Percentiles rank a stretch among this genome's conserved stretches.
Conservation (phyloP, 1,140 invertebrate genomes). For the Pogonognathellus flavescens region DNA sequence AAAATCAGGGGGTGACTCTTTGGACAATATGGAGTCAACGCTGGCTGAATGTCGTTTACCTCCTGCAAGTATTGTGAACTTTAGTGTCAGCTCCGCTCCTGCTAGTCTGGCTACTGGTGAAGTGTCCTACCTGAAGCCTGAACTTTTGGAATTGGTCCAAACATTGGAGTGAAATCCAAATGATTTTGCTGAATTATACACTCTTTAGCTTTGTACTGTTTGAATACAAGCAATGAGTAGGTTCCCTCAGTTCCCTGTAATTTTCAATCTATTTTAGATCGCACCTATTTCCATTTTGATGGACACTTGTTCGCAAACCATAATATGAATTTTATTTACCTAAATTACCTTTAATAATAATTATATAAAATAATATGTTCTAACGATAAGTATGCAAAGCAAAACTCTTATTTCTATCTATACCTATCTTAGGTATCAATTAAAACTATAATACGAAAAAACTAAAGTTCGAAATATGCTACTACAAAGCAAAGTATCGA, state of each 20-base stretch:
- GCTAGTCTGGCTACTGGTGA: constrained; percentile 72
- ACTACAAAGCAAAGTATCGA: too few species aligned
- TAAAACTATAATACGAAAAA: too few species aligned
- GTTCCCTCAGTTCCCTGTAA: too few species aligned
- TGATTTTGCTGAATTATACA: neutral
- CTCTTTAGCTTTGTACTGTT: neutral
- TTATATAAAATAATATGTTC: too few species aligned
- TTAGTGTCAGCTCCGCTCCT: constrained; percentile 75
- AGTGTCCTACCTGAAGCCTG: constrained; percentile 79
- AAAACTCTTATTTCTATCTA: too few species aligned
- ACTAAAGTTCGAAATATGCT: too few species aligned
- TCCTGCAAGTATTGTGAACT: constrained; percentile 81
- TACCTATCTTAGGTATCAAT: too few species aligned
- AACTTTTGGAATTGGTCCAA: constrained; percentile 80
- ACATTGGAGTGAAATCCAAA: constrained; percentile 69
- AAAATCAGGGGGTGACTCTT: constrained; percentile 76
- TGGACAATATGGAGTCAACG: constrained; percentile 76
- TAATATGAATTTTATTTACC: neutral
- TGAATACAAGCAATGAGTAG: too few species aligned
- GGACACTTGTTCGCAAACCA: neutral
- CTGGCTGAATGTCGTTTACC: constrained; percentile 81
- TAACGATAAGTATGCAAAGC: too few species aligned
- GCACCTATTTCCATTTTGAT: neutral
- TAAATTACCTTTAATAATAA: neutral
- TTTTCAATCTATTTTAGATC: neutral